These are phyloP conservation scores for Notospermus geniculatus DNA, from an alignment of 1,140 invertebrate genomes.

Conservation along the genomic window DNA sequence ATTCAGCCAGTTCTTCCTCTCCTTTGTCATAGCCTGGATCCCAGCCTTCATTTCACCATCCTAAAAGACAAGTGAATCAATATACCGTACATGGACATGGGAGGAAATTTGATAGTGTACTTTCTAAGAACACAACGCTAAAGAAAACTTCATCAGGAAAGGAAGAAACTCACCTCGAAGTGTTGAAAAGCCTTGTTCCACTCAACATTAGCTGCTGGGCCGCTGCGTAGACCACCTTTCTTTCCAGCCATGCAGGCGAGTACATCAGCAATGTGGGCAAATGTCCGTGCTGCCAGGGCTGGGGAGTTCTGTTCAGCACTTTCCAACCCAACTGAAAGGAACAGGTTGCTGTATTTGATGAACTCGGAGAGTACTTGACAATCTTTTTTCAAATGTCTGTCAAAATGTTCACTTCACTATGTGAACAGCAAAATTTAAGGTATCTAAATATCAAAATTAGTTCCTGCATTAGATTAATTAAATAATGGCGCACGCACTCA, in stretches of 20 bases:
- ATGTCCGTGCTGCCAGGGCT: slow-evolving; percentile 51
- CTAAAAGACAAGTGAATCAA: slow-evolving; percentile 32
- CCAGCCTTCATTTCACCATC: slow-evolving; percentile 44
- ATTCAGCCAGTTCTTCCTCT: slow-evolving; percentile 53
- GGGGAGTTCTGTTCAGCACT: slow-evolving; percentile 25
- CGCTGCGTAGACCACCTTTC: slow-evolving; percentile 57
- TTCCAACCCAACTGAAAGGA: slow-evolving; percentile 37
- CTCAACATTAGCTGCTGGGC: slow-evolving; percentile 57
- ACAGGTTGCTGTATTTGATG: too few species aligned
- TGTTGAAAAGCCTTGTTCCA: slow-evolving; percentile 56
- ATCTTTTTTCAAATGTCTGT: neutral
- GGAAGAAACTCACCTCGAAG: slow-evolving; percentile 48
- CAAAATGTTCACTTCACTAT: neutral
- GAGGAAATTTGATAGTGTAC: neutral
- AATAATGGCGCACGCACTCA: too few species aligned
- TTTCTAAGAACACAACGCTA: neutral
- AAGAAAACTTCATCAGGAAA: too few species aligned
- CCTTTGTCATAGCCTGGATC: slow-evolving; percentile 46
- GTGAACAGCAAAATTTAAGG: neutral
- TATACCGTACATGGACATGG: too few species aligned
- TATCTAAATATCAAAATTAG: too few species aligned
- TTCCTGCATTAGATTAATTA: too few species aligned
- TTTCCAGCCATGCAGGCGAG: slow-evolving; percentile 56
- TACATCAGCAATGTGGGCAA: slow-evolving; percentile 58
- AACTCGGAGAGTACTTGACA: too few species aligned